These are phyloP conservation scores for Pungitius pungitius DNA, from an alignment of 2,113 vertebrate genomes.

Conservation along the genomic window DNA sequence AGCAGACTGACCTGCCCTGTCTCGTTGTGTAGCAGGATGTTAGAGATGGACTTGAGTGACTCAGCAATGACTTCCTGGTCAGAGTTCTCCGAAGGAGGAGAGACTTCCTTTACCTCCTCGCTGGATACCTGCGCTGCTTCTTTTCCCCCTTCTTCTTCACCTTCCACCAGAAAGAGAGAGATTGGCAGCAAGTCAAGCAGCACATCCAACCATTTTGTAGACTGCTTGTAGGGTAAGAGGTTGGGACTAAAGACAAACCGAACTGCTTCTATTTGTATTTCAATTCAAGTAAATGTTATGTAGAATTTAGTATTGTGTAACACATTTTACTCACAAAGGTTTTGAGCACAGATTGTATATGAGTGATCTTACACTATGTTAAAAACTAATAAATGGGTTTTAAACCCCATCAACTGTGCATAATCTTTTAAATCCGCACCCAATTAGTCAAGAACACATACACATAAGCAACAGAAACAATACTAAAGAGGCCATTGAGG, in stretches of 20 bases:
- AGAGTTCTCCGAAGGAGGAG: slow-evolving; percentile 67
- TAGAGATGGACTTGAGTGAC: slow-evolving; percentile 92
- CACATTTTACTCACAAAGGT: neutral
- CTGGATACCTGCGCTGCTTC: neutral
- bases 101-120: slow-evolving; percentile 28
- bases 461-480: too few relatives aligned
- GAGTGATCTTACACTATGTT: too few relatives aligned
- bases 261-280: neutral
- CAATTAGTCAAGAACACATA: too few relatives aligned
- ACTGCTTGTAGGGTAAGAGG: neutral
- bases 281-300: neutral
- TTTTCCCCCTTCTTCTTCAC: slow-evolving; percentile 45
- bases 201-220: neutral
- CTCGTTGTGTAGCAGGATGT: slow-evolving; percentile 88
- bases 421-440: too few relatives aligned
- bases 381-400: too few relatives aligned
- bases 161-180: slow-evolving; percentile 25
- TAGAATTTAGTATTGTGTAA: neutral
- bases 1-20: slow-evolving; percentile 75
- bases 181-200: neutral
- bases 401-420: too few relatives aligned
- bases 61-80: slow-evolving; percentile 89
- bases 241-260: neutral
- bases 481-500: too few relatives aligned
- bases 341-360: too few relatives aligned